Evolutionary conservation across 1,140 invertebrate genomes (phyloP).

Genomic region (Drosophila burlai): DNA sequence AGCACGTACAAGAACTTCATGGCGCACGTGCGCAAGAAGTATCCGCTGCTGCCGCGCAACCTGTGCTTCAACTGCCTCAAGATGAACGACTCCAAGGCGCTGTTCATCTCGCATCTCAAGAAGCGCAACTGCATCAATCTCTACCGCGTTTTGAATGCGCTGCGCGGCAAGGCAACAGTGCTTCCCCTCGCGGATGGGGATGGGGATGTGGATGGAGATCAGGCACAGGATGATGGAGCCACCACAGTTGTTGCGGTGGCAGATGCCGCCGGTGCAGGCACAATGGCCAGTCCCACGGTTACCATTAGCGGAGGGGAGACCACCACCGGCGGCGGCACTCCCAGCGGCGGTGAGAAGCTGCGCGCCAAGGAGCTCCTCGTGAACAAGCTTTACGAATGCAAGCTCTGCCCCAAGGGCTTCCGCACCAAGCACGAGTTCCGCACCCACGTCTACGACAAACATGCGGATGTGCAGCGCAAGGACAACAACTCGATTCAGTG

Average conservation of each 20-base stretch:
- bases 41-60: slow-evolving; percentile 77
- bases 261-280: not conserved
- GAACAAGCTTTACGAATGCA: slow-evolving; percentile 84
- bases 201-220: not conserved
- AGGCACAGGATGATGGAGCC: not conserved
- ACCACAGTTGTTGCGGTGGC: slow-evolving; percentile 11
- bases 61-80: slow-evolving; percentile 84
- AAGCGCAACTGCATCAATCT: slow-evolving; percentile 84
- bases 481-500: slow-evolving; percentile 76
- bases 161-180: slow-evolving; percentile 59
- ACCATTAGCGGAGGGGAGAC: not conserved
- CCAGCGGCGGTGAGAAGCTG: slow-evolving; percentile 53
- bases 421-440: slow-evolving; percentile 84
- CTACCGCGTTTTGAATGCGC: slow-evolving; percentile 66
- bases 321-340: not conserved
- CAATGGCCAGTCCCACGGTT: slow-evolving; percentile 23
- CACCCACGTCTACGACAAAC: slow-evolving; percentile 83
- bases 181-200: not conserved
- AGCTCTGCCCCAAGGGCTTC: slow-evolving; percentile 80
- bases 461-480: slow-evolving; percentile 81
- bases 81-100: slow-evolving; percentile 83
- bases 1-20: slow-evolving; percentile 84
- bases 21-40: slow-evolving; percentile 85
- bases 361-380: slow-evolving; percentile 81
- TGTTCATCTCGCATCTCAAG: slow-evolving; percentile 84